These are phyloP conservation scores for Heterocephalus glaber DNA, from an alignment of 2,113 vertebrate species.

Conservation along the genomic window DNA sequence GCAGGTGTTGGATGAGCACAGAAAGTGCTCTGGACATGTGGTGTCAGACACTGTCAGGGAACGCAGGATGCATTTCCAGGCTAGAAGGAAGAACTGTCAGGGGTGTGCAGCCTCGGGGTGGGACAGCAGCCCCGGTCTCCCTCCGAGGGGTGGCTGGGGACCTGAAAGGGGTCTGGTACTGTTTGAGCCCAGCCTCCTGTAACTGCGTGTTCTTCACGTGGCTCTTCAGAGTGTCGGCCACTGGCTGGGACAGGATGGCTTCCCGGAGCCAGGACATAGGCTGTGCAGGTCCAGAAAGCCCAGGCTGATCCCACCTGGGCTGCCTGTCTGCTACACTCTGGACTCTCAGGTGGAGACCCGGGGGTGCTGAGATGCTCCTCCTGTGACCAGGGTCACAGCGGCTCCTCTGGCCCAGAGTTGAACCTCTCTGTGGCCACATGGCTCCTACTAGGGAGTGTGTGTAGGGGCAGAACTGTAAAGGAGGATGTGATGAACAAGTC, in stretches of 20 bases:
- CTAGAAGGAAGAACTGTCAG: too few species aligned
- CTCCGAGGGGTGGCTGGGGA: neutral
- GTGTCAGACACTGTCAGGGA: accelerated
- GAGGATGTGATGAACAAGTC: too few species aligned
- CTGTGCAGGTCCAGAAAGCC: neutral
- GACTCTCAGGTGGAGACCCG: neutral
- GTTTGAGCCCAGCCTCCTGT: neutral
- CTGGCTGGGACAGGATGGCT: neutral
- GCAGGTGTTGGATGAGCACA: neutral
- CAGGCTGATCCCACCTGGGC: neutral
- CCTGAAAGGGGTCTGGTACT: neutral
- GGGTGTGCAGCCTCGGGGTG: neutral
- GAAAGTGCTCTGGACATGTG: too few species aligned
- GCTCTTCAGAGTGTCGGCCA: too few species aligned
- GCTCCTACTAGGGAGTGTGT: neutral
- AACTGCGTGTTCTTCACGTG: neutral
- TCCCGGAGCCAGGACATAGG: neutral
- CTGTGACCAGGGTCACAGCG: neutral
- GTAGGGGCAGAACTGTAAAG: neutral
- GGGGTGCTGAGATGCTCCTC: neutral
- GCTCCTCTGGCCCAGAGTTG: neutral
- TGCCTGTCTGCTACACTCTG: neutral
- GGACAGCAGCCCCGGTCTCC: neutral
- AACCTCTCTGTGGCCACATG: neutral
- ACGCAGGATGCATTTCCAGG: accelerated